These are phyloP conservation scores for Ichneumoninae sp. DNA, from an alignment of 2,888 invertebrate species.

Conservation along the genomic window DNA sequence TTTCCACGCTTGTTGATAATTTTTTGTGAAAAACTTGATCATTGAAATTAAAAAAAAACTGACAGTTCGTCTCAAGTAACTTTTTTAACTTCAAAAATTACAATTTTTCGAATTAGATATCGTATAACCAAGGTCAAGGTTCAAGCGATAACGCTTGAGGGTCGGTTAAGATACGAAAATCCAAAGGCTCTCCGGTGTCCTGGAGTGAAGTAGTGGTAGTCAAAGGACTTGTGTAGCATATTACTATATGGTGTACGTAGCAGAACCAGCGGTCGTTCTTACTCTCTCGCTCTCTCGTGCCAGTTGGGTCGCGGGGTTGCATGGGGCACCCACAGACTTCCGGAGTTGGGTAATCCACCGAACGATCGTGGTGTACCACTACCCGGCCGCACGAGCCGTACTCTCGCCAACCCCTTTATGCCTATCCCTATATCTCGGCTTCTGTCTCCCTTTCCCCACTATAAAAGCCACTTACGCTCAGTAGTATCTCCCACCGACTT, in stretches of 20 bases:
- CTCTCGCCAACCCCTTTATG: conserved; percentile 7
- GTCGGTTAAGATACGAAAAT: conserved; percentile 4
- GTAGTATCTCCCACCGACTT: conserved; percentile 25
- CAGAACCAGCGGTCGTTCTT: conserved; percentile 27
- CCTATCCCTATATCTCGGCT: conserved; percentile 36
- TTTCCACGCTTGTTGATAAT: too few species aligned
- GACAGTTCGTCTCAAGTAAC: too few species aligned
- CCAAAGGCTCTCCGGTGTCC: conserved; percentile 1
- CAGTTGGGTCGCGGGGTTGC: conserved; percentile 36
- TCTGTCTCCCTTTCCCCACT: conserved; percentile 39
- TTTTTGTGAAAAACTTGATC: too few species aligned
- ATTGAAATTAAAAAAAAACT: background rate
- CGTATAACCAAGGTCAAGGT: background rate
- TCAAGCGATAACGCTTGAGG: conserved; percentile 5
- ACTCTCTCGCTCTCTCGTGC: conserved; percentile 37
- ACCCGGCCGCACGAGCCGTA: conserved; percentile 52
- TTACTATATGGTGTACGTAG: conserved; percentile 34
- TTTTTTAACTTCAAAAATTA: too few species aligned
- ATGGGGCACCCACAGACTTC: conserved; percentile 53
- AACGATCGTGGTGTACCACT: conserved; percentile 69
- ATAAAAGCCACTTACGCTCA: conserved; percentile 57
- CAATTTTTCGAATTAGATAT: too few species aligned
- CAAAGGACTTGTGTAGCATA: conserved; percentile 23
- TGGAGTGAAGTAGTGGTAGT: conserved; percentile 15
- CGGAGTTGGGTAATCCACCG: conserved; percentile 68